These are phyloP conservation scores for Acronicta psi DNA, from an alignment of 2,888 invertebrate species.

Conservation along the genomic window DNA sequence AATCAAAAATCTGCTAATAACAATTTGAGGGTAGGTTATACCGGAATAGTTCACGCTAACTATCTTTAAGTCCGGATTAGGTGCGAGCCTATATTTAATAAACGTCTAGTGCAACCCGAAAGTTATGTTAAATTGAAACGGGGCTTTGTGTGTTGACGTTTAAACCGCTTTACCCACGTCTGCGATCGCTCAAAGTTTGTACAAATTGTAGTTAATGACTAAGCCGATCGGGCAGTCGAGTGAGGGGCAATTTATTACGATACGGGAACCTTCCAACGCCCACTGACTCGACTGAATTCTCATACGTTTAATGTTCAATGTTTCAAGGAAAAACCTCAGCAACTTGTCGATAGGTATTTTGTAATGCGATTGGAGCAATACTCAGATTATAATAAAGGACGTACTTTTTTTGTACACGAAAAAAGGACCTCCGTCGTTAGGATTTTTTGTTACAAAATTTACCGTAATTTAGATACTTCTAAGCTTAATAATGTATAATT, in stretches of 20 bases:
- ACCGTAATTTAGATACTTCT: no score
- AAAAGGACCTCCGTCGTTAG: no score
- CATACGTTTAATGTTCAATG: conserved; percentile 24
- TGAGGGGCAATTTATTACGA: conserved; percentile 76
- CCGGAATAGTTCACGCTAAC: conserved; percentile 48
- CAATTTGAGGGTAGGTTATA: conserved; percentile 37
- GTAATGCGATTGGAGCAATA: conserved; percentile 19
- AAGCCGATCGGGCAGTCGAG: conserved; percentile 53
- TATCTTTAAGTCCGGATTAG: conserved; percentile 64
- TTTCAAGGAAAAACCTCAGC: conserved; percentile 26
- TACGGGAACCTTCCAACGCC: conserved; percentile 58
- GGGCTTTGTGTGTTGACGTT: conserved; percentile 63
- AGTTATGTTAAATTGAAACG: conserved; percentile 74
- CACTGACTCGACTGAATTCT: conserved; percentile 56
- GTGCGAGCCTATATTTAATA: conserved; percentile 69
- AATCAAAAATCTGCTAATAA: conserved; percentile 37
- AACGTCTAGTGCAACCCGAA: conserved; percentile 71
- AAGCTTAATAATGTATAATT: no score
- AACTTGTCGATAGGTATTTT: conserved; percentile 20
- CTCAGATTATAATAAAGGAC: no score
- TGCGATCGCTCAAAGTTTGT: conserved; percentile 66
- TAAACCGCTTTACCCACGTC: conserved; percentile 64
- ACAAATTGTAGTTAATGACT: conserved; percentile 79
- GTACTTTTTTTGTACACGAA: no score
- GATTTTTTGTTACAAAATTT: no score